Evolutionary conservation across 2,797 vertebrate genomes (phyloP).

Genomic region (Anabacerthia variegaticeps): DNA sequence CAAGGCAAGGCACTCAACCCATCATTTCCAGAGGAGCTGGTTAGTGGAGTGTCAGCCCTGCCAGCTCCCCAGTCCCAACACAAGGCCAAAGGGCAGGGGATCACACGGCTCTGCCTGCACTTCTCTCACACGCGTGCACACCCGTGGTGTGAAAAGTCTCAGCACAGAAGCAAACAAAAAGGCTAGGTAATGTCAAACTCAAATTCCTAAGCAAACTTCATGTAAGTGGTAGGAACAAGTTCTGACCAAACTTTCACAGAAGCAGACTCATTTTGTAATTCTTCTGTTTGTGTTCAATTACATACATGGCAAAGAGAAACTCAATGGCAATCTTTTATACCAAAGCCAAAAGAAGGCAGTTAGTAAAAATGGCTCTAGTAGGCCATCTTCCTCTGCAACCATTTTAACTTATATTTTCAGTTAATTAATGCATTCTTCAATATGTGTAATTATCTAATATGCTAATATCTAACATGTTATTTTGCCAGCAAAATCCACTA

Average conservation of each 20-base stretch:
- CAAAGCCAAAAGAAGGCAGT: neutral
- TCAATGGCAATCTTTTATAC: neutral
- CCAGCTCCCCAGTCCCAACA: neutral
- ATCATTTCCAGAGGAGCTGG: fast-evolving
- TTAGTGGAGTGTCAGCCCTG: neutral
- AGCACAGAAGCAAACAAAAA: neutral
- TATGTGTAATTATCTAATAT: neutral
- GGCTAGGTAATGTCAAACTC: neutral
- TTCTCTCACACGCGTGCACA: neutral
- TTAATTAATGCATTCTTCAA: neutral
- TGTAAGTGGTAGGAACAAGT: fast-evolving
- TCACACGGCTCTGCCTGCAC: neutral
- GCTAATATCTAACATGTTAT: neutral
- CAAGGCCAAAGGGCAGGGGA: fast-evolving
- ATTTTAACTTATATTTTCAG: neutral
- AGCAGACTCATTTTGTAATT: neutral
- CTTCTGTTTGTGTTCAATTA: neutral
- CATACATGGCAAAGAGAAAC: neutral
- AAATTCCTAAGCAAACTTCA: neutral
- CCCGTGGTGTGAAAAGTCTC: fast-evolving
- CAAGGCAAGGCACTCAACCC: neutral
- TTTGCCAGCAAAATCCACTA: neutral
- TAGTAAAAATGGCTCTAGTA: neutral
- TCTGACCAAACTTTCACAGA: neutral
- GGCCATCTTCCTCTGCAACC: neutral